Percentiles rank a stretch among this genome's conserved stretches.
phyloP scores from a whole-genome alignment of 2,113 vertebrate species.

The Petromus typicus region DNA sequence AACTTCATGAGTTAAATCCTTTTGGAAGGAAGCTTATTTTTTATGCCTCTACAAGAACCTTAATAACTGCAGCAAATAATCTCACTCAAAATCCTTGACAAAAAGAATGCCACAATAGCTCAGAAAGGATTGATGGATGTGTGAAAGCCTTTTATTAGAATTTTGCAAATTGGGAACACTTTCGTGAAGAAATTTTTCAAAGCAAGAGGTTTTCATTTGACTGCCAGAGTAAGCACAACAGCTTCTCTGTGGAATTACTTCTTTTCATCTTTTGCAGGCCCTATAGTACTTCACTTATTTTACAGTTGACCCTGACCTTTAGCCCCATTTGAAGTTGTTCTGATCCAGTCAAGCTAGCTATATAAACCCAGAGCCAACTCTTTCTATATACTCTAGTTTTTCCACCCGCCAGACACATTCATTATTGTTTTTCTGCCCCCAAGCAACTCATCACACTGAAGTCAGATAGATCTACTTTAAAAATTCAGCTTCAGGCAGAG shows the following conservation, averaged over 20 bases:
- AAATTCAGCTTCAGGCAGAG: not conserved
- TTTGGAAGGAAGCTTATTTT: constrained; percentile 36
- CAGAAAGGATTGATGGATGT: constrained; percentile 53
- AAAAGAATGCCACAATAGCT: constrained; percentile 64
- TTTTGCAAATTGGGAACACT: constrained; percentile 62
- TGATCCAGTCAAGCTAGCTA: not conserved
- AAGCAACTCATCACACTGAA: not conserved
- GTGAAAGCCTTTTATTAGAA: constrained; percentile 70
- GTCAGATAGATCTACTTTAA: not conserved
- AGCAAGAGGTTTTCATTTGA: constrained; percentile 43
- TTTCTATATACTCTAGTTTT: not conserved
- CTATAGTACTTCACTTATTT: constrained; percentile 39
- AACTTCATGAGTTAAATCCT: constrained; percentile 60
- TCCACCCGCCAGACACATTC: not conserved
- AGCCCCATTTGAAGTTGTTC: not conserved
- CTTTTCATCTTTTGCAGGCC: constrained; percentile 15
- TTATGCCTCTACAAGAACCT: constrained; percentile 16
- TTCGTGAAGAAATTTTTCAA: constrained; percentile 41
- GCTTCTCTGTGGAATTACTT: not conserved
- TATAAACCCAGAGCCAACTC: not conserved
- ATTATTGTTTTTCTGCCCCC: not conserved
- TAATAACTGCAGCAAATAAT: constrained; percentile 66
- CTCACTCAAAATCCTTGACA: constrained; percentile 51
- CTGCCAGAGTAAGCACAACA: constrained; percentile 3
- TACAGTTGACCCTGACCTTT: constrained; percentile 20